Evolutionary conservation across 2,888 invertebrate species (phyloP).

Genomic region (Dysmachus trigonus): DNA sequence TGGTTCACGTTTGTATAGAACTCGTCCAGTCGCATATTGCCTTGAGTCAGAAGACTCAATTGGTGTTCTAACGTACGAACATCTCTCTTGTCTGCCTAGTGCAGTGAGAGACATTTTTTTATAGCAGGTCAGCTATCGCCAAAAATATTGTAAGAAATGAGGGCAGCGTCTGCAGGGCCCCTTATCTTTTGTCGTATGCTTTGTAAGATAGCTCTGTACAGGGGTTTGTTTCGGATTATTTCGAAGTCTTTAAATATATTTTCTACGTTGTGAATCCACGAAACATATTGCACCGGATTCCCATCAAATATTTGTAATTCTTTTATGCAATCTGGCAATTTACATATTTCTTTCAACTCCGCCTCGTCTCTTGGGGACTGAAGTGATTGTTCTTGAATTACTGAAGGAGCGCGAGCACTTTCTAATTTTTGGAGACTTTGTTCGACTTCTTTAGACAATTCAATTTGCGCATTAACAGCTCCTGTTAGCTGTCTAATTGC

Average conservation of each 20-base stretch:
- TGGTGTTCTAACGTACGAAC: slow-evolving; percentile 39
- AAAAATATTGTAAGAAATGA: slow-evolving; percentile 44
- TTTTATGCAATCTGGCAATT: slow-evolving; percentile 18
- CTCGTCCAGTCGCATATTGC: slow-evolving; percentile 4
- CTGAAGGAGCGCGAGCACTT: too few relatives aligned
- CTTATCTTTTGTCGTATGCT: slow-evolving; percentile 4
- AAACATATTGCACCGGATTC: not conserved
- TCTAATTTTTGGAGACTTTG: too few relatives aligned
- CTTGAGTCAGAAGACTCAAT: not conserved
- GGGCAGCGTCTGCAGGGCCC: slow-evolving; percentile 16
- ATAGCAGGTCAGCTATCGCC: slow-evolving; percentile 22
- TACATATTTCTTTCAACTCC: slow-evolving; percentile 6
- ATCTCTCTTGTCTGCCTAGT: slow-evolving; percentile 44
- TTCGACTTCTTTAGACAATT: not conserved
- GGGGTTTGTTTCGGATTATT: slow-evolving; percentile 2
- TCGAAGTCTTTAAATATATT: slow-evolving; percentile 13
- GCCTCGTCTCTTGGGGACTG: not conserved
- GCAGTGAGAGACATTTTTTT: slow-evolving; percentile 37
- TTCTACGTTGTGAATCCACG: slow-evolving; percentile 10
- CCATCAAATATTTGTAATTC: slow-evolving; percentile 6
- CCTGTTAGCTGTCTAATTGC: not conserved
- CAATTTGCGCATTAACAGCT: slow-evolving; percentile 16
- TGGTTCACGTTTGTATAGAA: slow-evolving; percentile 41
- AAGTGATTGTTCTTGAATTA: not conserved
- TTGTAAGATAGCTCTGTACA: slow-evolving; percentile 15